Percentiles rank a stretch among this genome's conserved stretches.
phyloP scores from a whole-genome alignment of 2,113 vertebrate species.

The Pedionomus torquatus region DNA sequence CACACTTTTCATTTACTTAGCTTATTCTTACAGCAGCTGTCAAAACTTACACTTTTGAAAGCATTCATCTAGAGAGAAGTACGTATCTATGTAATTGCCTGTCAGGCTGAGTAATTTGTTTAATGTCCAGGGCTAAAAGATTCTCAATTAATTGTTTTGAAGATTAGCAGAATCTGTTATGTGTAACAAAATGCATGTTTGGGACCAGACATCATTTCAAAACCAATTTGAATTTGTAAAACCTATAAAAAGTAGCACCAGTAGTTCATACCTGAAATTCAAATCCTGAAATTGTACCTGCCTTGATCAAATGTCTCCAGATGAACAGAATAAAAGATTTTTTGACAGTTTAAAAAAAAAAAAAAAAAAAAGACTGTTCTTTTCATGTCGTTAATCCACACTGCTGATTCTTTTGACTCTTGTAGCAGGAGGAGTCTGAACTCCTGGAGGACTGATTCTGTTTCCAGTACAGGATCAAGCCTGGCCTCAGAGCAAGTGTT shows the following conservation, averaged over 20 bases:
- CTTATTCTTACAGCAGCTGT: constrained; percentile 4
- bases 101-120: constrained; percentile 47
- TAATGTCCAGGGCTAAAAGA: constrained; percentile 47
- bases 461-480: not conserved
- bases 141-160: constrained; percentile 58
- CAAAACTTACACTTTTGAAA: not conserved
- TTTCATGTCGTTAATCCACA: not conserved
- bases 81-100: not conserved
- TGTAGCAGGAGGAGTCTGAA: not conserved
- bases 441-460: not conserved
- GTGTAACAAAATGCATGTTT: not conserved
- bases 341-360: not conserved
- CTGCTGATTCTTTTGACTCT: not conserved
- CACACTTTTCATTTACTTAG: not conserved
- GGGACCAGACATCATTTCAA: not conserved
- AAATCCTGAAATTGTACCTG: not conserved
- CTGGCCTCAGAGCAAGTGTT: not conserved
- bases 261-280: not conserved
- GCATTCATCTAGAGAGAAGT: not conserved
- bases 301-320: not conserved
- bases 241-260: not conserved
- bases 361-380: not conserved
- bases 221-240: not conserved
- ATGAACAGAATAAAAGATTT: not conserved
- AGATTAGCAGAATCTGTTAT: constrained; percentile 44